Evolutionary conservation across 2,797 vertebrate species (phyloP).

Genomic region (Neopelma chrysocephalum): DNA sequence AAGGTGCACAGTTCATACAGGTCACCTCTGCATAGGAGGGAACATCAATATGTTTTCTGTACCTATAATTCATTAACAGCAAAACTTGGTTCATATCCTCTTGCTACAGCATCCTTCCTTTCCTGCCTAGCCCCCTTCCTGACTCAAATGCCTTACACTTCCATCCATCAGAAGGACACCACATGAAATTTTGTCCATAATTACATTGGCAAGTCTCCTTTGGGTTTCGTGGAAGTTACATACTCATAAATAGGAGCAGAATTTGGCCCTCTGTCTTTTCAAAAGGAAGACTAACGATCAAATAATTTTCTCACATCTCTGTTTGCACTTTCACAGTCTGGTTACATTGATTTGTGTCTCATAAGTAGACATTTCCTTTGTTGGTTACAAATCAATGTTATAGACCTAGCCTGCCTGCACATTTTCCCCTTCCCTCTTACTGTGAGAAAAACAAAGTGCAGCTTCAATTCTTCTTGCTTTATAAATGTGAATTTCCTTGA

Average conservation of each 20-base stretch:
- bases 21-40: not conserved
- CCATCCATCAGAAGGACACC: not conserved
- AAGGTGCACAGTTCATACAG: not conserved
- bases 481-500: constrained; percentile 70
- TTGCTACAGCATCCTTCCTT: not conserved
- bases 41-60: not conserved
- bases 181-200: not conserved
- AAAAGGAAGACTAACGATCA: constrained; percentile 74
- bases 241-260: constrained; percentile 13
- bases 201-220: not conserved
- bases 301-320: constrained; percentile 82
- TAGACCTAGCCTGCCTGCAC: constrained; percentile 70
- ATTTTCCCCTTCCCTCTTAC: constrained; percentile 38
- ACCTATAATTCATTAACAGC: not conserved
- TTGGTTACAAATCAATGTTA: constrained; percentile 81
- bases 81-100: not conserved
- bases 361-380: constrained; percentile 81
- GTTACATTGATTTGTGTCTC: constrained; percentile 82
- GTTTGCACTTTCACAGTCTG: constrained; percentile 79
- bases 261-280: constrained; percentile 56
- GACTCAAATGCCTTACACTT: not conserved
- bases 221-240: not conserved
- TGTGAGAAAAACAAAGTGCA: constrained; percentile 67
- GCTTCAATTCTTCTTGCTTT: constrained; percentile 60
- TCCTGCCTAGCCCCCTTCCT: not conserved